A percentile compares a stretch with the other conserved stretches of the same genome.
Evolutionary conservation across 35 echinoderm and acorn worm species (phyloP).

Genomic region (Amphiura filiformis): DNA sequence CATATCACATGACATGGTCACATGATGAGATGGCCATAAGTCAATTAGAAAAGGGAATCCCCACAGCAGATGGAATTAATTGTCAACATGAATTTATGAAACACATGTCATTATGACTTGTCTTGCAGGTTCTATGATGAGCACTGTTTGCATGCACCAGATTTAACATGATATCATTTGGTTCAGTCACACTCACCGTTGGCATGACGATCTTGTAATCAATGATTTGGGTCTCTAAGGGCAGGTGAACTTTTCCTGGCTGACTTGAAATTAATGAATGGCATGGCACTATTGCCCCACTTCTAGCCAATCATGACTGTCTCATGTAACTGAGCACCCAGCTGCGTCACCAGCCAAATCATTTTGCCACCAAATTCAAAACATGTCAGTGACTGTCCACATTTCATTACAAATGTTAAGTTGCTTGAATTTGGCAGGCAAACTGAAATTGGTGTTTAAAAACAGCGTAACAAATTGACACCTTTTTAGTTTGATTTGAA

Average conservation of each 20-base stretch:
- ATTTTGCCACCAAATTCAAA: conserved; percentile 4
- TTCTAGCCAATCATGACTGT: not conserved
- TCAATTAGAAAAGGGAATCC: conserved; percentile 2
- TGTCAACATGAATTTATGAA: not conserved
- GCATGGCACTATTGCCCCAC: not conserved
- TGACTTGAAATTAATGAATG: not conserved
- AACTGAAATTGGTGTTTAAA: too few species aligned
- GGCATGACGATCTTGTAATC: conserved; percentile 1
- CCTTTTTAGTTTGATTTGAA: too few species aligned
- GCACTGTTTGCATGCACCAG: too few species aligned
- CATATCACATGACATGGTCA: not conserved
- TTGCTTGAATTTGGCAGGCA: too few species aligned
- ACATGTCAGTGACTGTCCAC: not conserved
- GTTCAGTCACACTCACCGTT: not conserved
- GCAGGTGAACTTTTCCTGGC: not conserved
- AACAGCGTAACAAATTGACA: too few species aligned
- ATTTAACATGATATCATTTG: too few species aligned
- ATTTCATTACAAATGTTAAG: not conserved
- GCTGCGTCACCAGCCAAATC: not conserved
- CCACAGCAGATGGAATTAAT: conserved; percentile 7
- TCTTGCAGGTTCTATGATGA: too few species aligned
- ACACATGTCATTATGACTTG: not conserved
- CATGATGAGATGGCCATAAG: not conserved
- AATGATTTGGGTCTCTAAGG: not conserved
- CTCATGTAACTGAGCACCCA: not conserved